A percentile compares a stretch with the other conserved stretches of the same genome.
These are phyloP conservation scores for Charadrius vociferus DNA, from an alignment of 2,113 vertebrate genomes.

Conservation along the genomic window DNA sequence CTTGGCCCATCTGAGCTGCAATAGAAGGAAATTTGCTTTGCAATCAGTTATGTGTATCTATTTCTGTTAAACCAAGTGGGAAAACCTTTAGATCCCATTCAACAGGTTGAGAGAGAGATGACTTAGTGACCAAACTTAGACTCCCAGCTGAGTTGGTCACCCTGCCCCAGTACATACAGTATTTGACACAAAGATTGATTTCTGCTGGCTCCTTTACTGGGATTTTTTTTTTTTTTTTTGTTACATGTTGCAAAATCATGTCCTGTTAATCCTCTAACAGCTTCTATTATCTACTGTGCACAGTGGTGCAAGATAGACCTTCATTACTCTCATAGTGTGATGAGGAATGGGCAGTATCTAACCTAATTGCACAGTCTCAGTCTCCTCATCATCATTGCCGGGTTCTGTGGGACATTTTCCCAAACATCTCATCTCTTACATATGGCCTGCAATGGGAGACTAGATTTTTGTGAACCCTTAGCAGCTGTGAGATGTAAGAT, in stretches of 20 bases:
- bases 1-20: not conserved
- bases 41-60: not conserved
- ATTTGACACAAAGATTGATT: not conserved
- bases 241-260: not conserved
- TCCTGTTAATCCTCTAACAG: not conserved
- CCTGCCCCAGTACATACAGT: not conserved
- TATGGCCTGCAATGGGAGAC: not conserved
- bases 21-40: not conserved
- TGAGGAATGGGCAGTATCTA: not conserved
- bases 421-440: not conserved
- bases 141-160: not conserved
- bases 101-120: not conserved
- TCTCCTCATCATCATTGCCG: not conserved
- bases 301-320: not conserved
- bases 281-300: not conserved
- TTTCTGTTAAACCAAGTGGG: not conserved
- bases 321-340: accelerated
- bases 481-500: not conserved
- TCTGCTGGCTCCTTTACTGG: not conserved
- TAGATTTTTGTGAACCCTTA: not conserved
- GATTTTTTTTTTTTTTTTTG: not conserved
- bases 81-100: not conserved
- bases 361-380: not conserved
- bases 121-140: not conserved
- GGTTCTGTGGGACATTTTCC: not conserved